Evolutionary conservation across 1,140 invertebrate species (phyloP).

Genomic region (Drosophila kikkawai): DNA sequence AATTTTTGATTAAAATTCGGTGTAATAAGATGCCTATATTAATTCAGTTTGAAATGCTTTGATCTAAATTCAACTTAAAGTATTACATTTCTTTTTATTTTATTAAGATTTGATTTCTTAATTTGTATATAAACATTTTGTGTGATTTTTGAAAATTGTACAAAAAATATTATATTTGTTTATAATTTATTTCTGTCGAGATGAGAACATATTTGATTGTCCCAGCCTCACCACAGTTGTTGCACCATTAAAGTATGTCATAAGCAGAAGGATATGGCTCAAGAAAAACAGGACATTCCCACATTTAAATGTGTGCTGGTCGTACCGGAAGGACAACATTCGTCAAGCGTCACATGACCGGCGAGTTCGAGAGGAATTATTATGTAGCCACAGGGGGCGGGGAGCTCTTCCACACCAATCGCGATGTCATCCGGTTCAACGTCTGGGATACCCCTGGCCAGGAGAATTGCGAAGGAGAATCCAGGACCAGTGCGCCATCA

Average conservation of each 20-base stretch:
- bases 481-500: conserved; percentile 99
- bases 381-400: neutral
- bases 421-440: neutral
- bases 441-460: neutral
- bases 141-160: neutral
- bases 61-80: too few relatives aligned
- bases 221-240: neutral
- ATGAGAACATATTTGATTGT: neutral
- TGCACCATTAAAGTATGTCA: conserved; percentile 6
- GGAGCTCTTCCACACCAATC: neutral
- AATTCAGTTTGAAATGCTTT: too few relatives aligned
- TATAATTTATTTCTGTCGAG: neutral
- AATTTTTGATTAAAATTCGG: too few relatives aligned
- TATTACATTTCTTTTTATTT: too few relatives aligned
- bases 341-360: neutral
- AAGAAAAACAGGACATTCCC: neutral
- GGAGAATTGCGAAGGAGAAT: conserved; percentile 87
- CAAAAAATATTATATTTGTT: too few relatives aligned
- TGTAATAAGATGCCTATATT: too few relatives aligned
- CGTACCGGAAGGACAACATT: neutral
- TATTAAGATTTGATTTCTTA: too few relatives aligned
- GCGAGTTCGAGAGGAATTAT: neutral
- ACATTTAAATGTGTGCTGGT: neutral
- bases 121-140: too few relatives aligned
- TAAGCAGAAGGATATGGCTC: neutral